Evolutionary conservation across 2,113 vertebrate species (phyloP).

Genomic region (Malaclemys terrapin): DNA sequence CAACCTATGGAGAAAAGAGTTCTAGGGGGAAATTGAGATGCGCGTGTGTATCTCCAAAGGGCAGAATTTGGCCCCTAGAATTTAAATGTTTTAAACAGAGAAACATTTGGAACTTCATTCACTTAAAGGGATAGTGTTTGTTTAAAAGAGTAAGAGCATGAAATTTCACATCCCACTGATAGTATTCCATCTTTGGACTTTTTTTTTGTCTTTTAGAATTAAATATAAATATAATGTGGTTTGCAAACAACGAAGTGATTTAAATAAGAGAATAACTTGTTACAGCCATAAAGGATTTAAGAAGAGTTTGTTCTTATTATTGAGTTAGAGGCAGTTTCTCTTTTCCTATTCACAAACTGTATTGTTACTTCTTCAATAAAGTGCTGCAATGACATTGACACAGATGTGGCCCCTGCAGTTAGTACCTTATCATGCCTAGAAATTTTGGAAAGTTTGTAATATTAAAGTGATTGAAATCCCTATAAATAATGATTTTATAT

Average conservation of each 20-base stretch:
- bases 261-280: not conserved
- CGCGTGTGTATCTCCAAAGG: not conserved
- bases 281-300: not conserved
- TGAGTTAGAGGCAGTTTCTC: not conserved
- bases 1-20: not conserved
- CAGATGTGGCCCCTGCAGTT: not conserved
- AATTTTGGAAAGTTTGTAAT: not conserved
- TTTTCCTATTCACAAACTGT: not conserved
- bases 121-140: not conserved
- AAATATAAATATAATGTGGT: not conserved
- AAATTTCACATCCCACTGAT: not conserved
- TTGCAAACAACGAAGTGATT: not conserved
- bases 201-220: not conserved
- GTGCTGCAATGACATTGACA: not conserved
- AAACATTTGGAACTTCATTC: constrained; percentile 25
- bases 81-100: constrained; percentile 31
- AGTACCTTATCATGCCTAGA: not conserved
- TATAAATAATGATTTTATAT: not conserved
- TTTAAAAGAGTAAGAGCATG: not conserved
- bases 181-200: not conserved
- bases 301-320: not conserved
- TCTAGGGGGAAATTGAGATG: not conserved
- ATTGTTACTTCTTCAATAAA: not conserved
- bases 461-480: not conserved
- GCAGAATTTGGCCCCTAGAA: not conserved